Conservation (phyloP, 2,888 invertebrate genomes). For the Habroteleia sp. region DNA sequence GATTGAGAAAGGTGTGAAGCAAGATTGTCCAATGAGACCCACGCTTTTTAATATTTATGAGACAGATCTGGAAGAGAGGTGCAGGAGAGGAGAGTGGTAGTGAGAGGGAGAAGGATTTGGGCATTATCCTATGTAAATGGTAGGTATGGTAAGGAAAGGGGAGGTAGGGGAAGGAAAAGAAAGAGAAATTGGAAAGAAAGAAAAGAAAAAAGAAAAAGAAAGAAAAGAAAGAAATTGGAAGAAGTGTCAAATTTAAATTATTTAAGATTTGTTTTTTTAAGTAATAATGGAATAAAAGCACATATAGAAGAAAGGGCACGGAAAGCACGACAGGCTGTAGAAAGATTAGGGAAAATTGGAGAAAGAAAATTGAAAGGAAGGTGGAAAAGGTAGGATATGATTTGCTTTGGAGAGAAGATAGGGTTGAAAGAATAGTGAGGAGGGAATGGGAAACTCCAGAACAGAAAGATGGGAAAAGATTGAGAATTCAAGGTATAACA, state of each 20-base stretch:
- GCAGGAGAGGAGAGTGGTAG: constrained; percentile 3
- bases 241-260: constrained; percentile 2
- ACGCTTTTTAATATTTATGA: constrained; percentile 28
- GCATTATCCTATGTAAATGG: neutral
- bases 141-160: too few species aligned
- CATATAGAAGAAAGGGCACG: neutral
- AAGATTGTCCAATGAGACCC: constrained; percentile 15
- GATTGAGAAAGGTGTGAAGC: constrained; percentile 10
- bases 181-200: neutral
- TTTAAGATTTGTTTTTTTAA: neutral
- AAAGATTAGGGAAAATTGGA: too few species aligned
- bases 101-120: neutral
- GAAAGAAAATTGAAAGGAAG: too few species aligned
- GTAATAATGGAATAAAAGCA: neutral
- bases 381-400: too few species aligned
- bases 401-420: too few species aligned
- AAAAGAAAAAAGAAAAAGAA: neutral
- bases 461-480: too few species aligned
- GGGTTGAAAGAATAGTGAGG: too few species aligned
- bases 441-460: too few species aligned
- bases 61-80: constrained; percentile 28
- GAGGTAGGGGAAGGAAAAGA: constrained; percentile 1
- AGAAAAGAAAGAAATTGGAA: neutral
- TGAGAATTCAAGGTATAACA: too few species aligned
- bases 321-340: neutral